These are phyloP conservation scores for Ascidia mentula DNA, from an alignment of 23 tunicate species.

Conservation along the genomic window DNA sequence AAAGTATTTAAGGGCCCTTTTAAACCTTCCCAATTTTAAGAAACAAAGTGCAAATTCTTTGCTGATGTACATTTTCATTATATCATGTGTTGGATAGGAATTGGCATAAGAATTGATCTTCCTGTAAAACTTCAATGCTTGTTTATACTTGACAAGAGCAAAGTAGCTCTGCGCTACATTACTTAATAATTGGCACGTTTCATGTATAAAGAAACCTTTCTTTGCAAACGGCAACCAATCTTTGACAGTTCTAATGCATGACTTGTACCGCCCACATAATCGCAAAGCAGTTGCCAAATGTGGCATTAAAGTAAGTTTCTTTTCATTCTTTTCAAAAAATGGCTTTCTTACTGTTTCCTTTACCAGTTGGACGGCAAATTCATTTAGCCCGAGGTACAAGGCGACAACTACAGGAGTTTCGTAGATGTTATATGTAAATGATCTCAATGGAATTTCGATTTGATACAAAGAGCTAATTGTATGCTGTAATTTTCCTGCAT, in stretches of 20 bases:
- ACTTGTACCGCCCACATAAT: neutral
- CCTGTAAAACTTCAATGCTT: neutral
- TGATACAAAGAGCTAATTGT: too few relatives aligned
- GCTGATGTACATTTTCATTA: too few relatives aligned
- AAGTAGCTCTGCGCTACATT: neutral
- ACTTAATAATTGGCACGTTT: neutral
- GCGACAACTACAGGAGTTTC: neutral
- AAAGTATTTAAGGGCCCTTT: too few relatives aligned
- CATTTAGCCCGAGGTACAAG: neutral
- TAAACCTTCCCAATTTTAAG: too few relatives aligned
- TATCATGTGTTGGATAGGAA: too few relatives aligned
- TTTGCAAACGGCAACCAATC: neutral
- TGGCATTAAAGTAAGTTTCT: neutral
- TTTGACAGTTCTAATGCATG: neutral
- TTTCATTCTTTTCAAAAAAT: neutral
- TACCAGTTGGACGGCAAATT: neutral
- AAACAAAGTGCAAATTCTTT: too few relatives aligned
- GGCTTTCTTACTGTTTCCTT: neutral
- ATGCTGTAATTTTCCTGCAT: neutral
- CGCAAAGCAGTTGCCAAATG: neutral
- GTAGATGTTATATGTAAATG: neutral
- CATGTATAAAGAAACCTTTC: neutral
- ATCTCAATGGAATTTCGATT: neutral
- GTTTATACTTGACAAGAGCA: neutral
- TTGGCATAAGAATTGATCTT: neutral